phyloP scores from a whole-genome alignment of 2,797 vertebrate species.

The Cossypha heuglini region DNA sequence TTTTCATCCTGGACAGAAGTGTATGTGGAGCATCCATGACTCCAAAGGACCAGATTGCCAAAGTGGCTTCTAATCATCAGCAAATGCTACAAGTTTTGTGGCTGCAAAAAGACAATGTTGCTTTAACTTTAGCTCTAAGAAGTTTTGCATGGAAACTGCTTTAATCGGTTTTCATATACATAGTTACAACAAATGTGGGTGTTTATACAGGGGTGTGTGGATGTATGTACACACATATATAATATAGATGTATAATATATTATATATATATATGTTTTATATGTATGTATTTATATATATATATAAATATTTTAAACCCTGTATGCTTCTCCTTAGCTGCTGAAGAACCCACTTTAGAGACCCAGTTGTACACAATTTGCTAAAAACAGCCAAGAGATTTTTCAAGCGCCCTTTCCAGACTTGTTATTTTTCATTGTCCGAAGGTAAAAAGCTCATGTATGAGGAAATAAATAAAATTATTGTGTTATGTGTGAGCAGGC shows the following conservation, averaged over 20 bases:
- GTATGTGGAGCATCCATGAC: not conserved
- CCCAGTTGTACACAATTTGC: not conserved
- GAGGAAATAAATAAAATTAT: not conserved
- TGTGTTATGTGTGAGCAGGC: not conserved
- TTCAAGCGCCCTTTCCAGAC: not conserved
- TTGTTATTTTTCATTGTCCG: not conserved
- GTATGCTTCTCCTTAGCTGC: not conserved
- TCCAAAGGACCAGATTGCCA: not conserved
- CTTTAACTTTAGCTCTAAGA: not conserved
- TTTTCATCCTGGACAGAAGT: not conserved
- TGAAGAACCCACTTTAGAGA: not conserved
- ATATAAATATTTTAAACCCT: accelerated
- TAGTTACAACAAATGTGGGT: not conserved
- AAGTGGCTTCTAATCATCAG: not conserved
- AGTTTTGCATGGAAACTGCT: not conserved
- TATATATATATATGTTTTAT: not conserved
- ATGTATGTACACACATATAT: too few relatives aligned
- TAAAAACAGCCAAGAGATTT: not conserved
- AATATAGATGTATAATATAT: not conserved
- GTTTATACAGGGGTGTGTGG: accelerated
- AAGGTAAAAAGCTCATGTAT: not conserved
- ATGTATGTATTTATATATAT: not conserved
- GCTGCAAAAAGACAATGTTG: not conserved
- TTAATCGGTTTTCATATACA: not conserved
- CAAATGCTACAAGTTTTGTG: not conserved